Evolutionary conservation across 2,888 invertebrate species (phyloP), one percentile per base, ranked within the genome.

Genomic region (Masnerella sp.): DNA sequence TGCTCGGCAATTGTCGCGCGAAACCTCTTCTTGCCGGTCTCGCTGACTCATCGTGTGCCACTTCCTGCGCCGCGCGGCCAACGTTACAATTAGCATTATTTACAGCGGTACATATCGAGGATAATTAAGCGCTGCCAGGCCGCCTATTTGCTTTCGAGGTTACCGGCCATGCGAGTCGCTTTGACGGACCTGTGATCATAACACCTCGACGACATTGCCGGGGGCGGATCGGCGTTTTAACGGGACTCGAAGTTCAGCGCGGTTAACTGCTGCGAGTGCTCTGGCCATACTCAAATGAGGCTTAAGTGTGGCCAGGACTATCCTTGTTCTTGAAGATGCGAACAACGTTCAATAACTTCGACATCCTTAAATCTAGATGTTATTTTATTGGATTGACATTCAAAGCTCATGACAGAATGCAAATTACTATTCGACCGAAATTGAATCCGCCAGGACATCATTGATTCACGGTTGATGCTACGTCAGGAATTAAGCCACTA

Each of bases 1-100:
- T 61, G 22, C 65, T 65, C 61, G 54, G 32, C 72, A 65, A 73
- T 72, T 72, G 71, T 72, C 71, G 45, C 71, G 56, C 59, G 54
- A 69, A 67, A 51, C 64, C 49, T 64, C 62, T 67, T 67, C 61
- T 62, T 58, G 64, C 51, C 59, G 65, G 67, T 73, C 67, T 49
- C 72, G 72, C 72, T 67, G 59, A 72, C 65, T 72, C 65, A 61
- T 61, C 67, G 67, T 65, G 72, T 73, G 67, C 72, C 61, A 73
- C 72, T 73, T 73, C 67, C 72, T 68, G 73, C 62, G 61, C 51
- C 68, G 40, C 58, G 18, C 58, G 58, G 73, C 64, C 62, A n/a
- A 43, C 68, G 58, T 43, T 62, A 73, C 73, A 73, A 73, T 73
- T 73, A 73, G 73, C 68, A 62, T 70, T 70, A 73, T 73, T 61